Evolutionary conservation across 2,888 invertebrate genomes (phyloP).

Genomic region (Oligia latruncula): DNA sequence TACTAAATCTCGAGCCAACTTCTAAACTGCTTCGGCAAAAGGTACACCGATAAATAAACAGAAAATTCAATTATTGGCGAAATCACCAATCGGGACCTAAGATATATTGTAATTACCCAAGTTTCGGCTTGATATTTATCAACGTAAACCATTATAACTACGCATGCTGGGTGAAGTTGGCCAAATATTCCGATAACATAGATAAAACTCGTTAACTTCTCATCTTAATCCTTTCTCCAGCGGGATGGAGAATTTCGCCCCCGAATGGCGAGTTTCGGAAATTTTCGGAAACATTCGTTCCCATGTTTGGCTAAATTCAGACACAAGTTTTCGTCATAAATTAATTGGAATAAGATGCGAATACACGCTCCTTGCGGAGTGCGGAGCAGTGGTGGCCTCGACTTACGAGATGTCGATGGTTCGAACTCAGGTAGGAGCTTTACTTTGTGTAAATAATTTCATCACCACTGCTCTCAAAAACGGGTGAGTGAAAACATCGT

Average conservation of each 20-base stretch:
- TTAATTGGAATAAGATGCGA: slow-evolving; percentile 41
- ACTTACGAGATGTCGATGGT: not conserved
- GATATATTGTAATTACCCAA: slow-evolving; percentile 65
- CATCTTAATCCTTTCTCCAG: slow-evolving; percentile 68
- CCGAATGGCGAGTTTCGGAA: slow-evolving; percentile 46
- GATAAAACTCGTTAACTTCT: slow-evolving; percentile 64
- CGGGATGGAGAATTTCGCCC: slow-evolving; percentile 66
- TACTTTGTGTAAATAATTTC: not conserved
- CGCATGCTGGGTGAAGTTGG: slow-evolving; percentile 54
- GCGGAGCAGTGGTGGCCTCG: not conserved
- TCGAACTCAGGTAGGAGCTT: not conserved
- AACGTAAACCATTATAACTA: slow-evolving; percentile 62
- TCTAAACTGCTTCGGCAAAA: slow-evolving; percentile 1
- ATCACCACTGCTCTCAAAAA: not conserved
- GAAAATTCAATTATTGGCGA: slow-evolving; percentile 55
- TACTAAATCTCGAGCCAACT: slow-evolving; percentile 3
- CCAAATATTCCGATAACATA: slow-evolving; percentile 65
- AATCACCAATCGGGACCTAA: slow-evolving; percentile 45
- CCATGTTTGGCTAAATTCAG: slow-evolving; percentile 38
- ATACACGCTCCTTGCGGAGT: not conserved
- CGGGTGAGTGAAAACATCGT: too few species aligned
- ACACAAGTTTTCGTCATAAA: slow-evolving; percentile 52
- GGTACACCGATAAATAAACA: slow-evolving; percentile 31
- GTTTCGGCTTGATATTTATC: slow-evolving; percentile 60
- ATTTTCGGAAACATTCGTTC: slow-evolving; percentile 38